Percentiles rank a stretch among this genome's conserved stretches.
phyloP scores from a whole-genome alignment of 2,113 vertebrate genomes.

The Diglossa brunneiventris region DNA sequence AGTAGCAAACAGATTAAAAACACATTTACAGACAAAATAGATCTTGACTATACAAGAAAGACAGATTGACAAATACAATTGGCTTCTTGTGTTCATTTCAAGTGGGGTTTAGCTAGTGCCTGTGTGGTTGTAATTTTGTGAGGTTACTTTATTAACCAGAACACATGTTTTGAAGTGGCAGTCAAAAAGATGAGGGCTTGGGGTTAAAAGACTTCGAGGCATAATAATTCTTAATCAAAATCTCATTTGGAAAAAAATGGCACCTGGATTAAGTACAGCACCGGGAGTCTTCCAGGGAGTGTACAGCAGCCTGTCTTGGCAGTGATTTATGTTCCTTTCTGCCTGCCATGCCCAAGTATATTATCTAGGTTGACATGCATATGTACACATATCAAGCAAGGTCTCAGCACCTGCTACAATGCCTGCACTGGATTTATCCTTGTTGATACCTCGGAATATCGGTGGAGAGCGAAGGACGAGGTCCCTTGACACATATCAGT shows the following conservation, averaged over 20 bases:
- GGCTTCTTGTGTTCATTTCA: slow-evolving; percentile 6
- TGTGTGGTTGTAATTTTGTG: background rate
- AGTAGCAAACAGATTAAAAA: background rate
- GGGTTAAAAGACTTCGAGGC: slow-evolving; percentile 46
- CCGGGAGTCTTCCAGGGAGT: slow-evolving; percentile 43
- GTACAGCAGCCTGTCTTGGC: slow-evolving; percentile 55
- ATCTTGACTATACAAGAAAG: background rate
- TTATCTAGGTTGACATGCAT: slow-evolving; percentile 71
- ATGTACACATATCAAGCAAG: slow-evolving; percentile 71
- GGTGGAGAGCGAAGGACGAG: background rate
- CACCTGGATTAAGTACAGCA: slow-evolving; percentile 31
- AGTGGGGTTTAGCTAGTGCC: slow-evolving; percentile 18
- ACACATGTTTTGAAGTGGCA: slow-evolving; percentile 54
- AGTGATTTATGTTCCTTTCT: slow-evolving; percentile 76
- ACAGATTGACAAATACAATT: background rate
- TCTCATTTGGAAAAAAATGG: slow-evolving; percentile 49
- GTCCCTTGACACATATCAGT: slow-evolving; percentile 4
- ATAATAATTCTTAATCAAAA: slow-evolving; percentile 74
- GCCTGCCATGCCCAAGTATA: slow-evolving; percentile 44
- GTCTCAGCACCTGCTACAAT: slow-evolving; percentile 38
- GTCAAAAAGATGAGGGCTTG: slow-evolving; percentile 27
- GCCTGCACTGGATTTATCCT: slow-evolving; percentile 35
- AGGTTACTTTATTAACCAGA: slow-evolving; percentile 45
- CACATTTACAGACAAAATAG: background rate
- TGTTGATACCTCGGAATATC: slow-evolving; percentile 6